Base-by-base conservation (phyloP, 2,113 vertebrate species). In the Callospermophilus lateralis region DNA sequence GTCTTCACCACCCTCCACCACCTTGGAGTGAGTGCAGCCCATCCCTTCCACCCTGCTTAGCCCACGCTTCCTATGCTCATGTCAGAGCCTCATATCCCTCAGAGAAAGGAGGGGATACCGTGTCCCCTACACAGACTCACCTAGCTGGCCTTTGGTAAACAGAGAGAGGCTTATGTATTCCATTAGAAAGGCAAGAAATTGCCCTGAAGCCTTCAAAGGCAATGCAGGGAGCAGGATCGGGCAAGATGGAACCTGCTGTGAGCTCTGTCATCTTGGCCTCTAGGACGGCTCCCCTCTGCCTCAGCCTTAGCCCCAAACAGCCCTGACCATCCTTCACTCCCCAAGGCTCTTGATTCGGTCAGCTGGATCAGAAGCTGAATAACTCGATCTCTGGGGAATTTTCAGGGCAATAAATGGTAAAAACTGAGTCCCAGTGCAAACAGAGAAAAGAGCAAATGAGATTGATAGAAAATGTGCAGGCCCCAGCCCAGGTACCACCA, bases 401-500 rank as follows among this genome's bases (percentile, higher is more conserved):
- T 51, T 13, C n/a, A 55, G 34, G 58, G 79, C 13, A 77, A 8
- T 37, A 79, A n/a, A 37, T 26, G 30, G 7, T 63, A 61, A 83
- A 51, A 42, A 58, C 65, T 30, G 72, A 88, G 22, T 48, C 70
- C 70, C 70, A 70, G 30, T 63, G 12, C 61, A 70, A 86, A 74
- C 70, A 10, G 9, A 55, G 48, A 9, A 45, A 87, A 68, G 32
- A 78, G 3, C 37, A 78, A 72, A 73, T 78, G 16, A 26, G 30
- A 61, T 2, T 4, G 12, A 61, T 0, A 20, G 76, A n/a, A 68
- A 48, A 6, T 42, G 9, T 17, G 42, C 9, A 0, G 30, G 34
- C n/a, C 20, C 78, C 67, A 39, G 9, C 6, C 61, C 10, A 19
- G 28, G 11, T 4, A 53, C 19, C 32, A 22, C 17, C 11, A 2